Base-by-base conservation (phyloP, 2,888 invertebrate species). In the Aphidius colemani region DNA sequence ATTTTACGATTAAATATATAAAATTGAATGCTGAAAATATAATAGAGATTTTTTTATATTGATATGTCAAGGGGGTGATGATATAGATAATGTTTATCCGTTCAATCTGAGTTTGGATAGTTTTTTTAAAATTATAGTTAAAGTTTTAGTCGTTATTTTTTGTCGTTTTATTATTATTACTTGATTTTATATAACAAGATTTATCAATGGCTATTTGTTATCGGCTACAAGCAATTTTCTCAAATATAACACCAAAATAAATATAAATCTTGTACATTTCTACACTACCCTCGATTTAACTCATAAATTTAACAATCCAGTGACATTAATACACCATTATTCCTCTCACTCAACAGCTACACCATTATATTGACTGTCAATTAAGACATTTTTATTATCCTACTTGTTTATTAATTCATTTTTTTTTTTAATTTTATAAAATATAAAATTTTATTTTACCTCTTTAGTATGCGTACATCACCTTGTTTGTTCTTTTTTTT, bases 381-480 rank as follows among this genome's bases (percentile, higher is more conserved):
- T 79, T 77, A 78, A 67, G 69, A 74, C 69, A 74, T 71, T 67
- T 70, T 67, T 70, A 69, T 70, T 76, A 73, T 74, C 71, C 39
- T 7, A 56, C 46, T 46, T 30, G 9, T 30, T n/a, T 39, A 1
- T 56, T 56, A 18, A 30, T 30, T 30, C 5, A 30, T 30, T 18
- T 45, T 56, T n/a, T 57, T 57, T 46, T 40, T 9, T 8, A 45
- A 18, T 45, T 9, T 11, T 40, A 43, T 44, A 3, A 39, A 57
- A 30, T 11, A 39, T 13, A 30, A 39, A 55, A 45, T 55, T 57
- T 30, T 30, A 3, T 30, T 5, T 30, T 30, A 30, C 30, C 30
- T 30, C 2, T 5, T 30, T 30, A 30, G 5, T 30, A 30, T 30
- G 30, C 30, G 30, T 2, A 30, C 30, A 30, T 30, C 30, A 30